Conservation (phyloP, 2,113 vertebrate species). For the Grammomys dolichurus region DNA sequence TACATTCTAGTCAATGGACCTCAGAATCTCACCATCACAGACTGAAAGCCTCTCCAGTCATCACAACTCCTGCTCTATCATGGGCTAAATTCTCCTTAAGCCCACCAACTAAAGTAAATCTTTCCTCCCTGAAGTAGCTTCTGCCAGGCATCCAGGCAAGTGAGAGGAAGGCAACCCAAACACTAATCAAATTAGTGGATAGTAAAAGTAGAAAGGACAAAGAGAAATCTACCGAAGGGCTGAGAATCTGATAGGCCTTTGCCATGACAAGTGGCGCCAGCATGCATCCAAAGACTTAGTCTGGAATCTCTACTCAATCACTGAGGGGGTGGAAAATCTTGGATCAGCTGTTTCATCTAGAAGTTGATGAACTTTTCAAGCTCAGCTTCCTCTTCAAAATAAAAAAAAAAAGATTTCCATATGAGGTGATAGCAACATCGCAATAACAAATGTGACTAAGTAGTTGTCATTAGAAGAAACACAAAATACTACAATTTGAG, state of each 20-base stretch:
- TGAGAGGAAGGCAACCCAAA: background rate
- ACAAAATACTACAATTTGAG: background rate
- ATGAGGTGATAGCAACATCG: background rate
- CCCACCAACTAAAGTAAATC: background rate
- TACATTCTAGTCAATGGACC: background rate
- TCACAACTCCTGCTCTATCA: too few relatives aligned
- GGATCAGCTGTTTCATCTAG: background rate
- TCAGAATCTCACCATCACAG: background rate
- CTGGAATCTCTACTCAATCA: background rate
- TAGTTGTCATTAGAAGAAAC: background rate
- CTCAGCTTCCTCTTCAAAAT: background rate
- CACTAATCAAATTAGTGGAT: background rate
- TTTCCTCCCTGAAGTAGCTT: background rate
- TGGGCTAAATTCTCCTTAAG: too few relatives aligned
- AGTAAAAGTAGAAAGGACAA: slow-evolving; percentile 33
- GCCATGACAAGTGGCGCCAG: background rate
- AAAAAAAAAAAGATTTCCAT: background rate
- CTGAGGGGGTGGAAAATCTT: background rate
- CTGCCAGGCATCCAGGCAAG: background rate
- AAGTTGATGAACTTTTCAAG: background rate
- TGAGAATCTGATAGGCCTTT: background rate
- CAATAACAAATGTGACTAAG: background rate
- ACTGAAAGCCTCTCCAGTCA: background rate
- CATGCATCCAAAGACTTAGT: background rate
- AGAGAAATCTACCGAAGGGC: background rate